phyloP scores from a whole-genome alignment of 2,797 vertebrate species.

The Furcifer pardalis region DNA sequence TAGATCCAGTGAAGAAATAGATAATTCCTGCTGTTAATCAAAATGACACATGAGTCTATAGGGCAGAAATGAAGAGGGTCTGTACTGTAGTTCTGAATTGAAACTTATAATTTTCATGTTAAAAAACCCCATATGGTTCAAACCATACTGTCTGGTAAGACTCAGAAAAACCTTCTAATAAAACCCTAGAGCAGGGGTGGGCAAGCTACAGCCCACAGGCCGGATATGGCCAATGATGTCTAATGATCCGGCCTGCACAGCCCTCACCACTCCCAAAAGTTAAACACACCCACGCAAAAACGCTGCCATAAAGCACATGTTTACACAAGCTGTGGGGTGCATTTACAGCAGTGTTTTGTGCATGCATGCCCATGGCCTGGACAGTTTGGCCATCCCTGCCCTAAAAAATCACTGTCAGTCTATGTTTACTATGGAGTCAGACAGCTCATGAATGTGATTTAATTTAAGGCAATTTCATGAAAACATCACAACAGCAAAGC shows the following conservation, averaged over 20 bases:
- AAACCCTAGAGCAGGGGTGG: background rate
- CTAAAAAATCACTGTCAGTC: background rate
- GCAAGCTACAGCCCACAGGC: too few species aligned
- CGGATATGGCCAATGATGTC: too few species aligned
- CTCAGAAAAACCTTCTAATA: background rate
- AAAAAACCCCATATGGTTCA: background rate
- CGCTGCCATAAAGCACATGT: too few species aligned
- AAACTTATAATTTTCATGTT: background rate
- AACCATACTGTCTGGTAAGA: background rate
- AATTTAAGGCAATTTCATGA: background rate
- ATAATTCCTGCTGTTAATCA: background rate
- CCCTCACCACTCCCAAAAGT: too few species aligned
- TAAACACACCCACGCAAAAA: too few species aligned
- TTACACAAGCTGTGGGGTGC: too few species aligned
- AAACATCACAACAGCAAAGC: background rate
- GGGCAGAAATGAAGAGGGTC: too few species aligned
- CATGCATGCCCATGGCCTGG: too few species aligned
- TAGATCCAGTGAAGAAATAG: background rate
- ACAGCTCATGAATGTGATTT: background rate
- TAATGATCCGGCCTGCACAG: too few species aligned
- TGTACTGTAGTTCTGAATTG: too few species aligned
- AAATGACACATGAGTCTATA: background rate
- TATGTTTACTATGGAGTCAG: background rate
- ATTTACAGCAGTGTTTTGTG: too few species aligned
- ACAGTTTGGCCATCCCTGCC: too few species aligned